Percentiles rank a stretch among this genome's conserved stretches.
These are phyloP conservation scores for Myiozetetes cayanensis DNA, from an alignment of 2,113 vertebrate species.

Conservation along the genomic window DNA sequence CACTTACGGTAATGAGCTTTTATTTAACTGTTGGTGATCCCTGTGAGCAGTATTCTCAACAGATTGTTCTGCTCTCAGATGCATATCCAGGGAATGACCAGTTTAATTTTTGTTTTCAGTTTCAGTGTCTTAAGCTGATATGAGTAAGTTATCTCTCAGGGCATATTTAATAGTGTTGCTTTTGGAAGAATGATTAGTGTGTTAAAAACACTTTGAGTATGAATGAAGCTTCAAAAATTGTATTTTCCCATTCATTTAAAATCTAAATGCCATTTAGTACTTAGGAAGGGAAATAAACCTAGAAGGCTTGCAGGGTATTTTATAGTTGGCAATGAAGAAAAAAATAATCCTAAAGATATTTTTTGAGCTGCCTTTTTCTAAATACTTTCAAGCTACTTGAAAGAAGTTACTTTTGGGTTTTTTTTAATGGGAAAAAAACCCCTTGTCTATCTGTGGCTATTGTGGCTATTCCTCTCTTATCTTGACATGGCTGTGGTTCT, in stretches of 20 bases:
- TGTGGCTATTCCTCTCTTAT: background rate
- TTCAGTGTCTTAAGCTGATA: background rate
- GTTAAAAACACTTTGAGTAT: background rate
- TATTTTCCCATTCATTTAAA: background rate
- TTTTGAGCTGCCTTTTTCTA: background rate
- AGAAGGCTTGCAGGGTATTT: background rate
- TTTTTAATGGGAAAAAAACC: background rate
- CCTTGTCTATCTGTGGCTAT: background rate
- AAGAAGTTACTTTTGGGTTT: background rate
- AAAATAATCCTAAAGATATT: background rate
- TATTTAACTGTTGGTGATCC: background rate
- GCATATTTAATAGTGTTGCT: background rate
- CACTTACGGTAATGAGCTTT: background rate
- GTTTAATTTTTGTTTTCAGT: background rate
- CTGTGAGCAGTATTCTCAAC: background rate
- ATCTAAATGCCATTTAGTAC: background rate
- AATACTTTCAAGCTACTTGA: background rate
- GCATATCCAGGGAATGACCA: background rate
- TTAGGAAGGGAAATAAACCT: background rate
- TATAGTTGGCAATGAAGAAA: background rate
- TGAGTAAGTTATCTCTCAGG: background rate
- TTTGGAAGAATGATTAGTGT: background rate
- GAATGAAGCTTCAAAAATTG: background rate
- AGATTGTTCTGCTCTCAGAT: background rate
- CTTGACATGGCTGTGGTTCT: background rate